Base-by-base conservation (phyloP, 2,888 invertebrate species). In the Luperina nickerlii region DNA sequence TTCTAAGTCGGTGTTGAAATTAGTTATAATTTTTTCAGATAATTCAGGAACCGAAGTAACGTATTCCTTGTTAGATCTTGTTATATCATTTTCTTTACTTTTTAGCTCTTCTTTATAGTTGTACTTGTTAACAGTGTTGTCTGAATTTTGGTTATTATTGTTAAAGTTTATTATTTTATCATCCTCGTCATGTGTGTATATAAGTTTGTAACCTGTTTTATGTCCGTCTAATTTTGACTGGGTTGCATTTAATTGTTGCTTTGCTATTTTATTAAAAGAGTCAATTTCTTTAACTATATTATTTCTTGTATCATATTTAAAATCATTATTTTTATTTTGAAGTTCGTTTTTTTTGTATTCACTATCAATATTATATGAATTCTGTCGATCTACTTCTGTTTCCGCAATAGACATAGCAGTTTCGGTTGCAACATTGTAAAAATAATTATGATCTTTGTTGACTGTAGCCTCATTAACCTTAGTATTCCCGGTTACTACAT, bases 261-360 rank as follows among this genome's bases (percentile, higher is more conserved):
- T 45, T 5, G 79, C 87, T 15, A 74, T 63, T 66, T 60, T 79
- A 32, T 87, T 87, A 15, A 85, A 65, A 54, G 65, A 60, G 6
- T 87, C 87, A n/a, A 85, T 85, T 75, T 85, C 77, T 42, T 79
- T 67, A 60, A 78, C n/a, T 48, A 87, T 18, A 32, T 77, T 86
- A 51, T 74, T 83, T 24, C 13, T 62, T 51, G 38, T 67, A 32
- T 60, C 57, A 18, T 32, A 69, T 69, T 83, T 71, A 13, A 74
- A 73, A 6, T 54, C 76, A 24, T 76, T 66, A 0, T 48, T 51
- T 27, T 65, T 54, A 48, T n/a, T 63, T 67, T 67, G 71, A 63
- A 13, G 42, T 63, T 67, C 63, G 11, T 32, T 65, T 67, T 57
- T 51, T 8, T 66, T 70, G n/a, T 57, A 11, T 45, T 65, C 69